Evolutionary conservation across 2,113 vertebrate genomes (phyloP), one percentile per base, ranked within the genome.

Genomic region (Pomatostomus ruficeps): DNA sequence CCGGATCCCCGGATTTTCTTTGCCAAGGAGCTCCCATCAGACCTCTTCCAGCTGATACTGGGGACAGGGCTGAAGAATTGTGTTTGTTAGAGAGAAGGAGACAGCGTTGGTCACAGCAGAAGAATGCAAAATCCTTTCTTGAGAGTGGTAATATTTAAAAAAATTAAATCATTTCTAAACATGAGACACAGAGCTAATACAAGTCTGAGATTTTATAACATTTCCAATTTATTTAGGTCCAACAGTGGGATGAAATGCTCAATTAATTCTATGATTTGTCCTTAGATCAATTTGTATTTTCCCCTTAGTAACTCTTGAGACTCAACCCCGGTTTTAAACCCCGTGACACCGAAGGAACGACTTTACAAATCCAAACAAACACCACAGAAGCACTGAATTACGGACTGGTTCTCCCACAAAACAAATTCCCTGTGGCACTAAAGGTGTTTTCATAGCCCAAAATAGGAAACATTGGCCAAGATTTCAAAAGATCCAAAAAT

Each of bases 31-130:
- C 92, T 98, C 95, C 98, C 98, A 91, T 99, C 98, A 92, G 97
- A 97, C 95, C 98, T 98, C 91, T 94, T 98, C 99, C 99, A 99
- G 62, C 97, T 98, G 91, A 99, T 98, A 46, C 95, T 98, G 81
- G 98, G 98, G 95, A 99, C 97, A 46, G 98, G 99, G 94, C 99
- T 99, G 93, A 96, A 89, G 77, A 97, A 95, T 98, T 93, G 91
- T 36, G 81, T 79, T 91, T 88, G 28, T 97, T 94, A 97, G 91
- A 93, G 93, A 48, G 74, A 73, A 94, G 54, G 33, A 55, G 28
- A 85, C 6, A 46, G 2, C 6, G 28, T 35, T 57, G 36, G 65
- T 95, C 82, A 88, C 1, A 63, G n/a, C 28, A 95, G 45, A 92
- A 95, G 91, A 89, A 97, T 31, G 21, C 10, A 16, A 96, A 89